Base-by-base conservation (phyloP, 1,140 invertebrate genomes). In the Ceratosolen fusciceps region DNA sequence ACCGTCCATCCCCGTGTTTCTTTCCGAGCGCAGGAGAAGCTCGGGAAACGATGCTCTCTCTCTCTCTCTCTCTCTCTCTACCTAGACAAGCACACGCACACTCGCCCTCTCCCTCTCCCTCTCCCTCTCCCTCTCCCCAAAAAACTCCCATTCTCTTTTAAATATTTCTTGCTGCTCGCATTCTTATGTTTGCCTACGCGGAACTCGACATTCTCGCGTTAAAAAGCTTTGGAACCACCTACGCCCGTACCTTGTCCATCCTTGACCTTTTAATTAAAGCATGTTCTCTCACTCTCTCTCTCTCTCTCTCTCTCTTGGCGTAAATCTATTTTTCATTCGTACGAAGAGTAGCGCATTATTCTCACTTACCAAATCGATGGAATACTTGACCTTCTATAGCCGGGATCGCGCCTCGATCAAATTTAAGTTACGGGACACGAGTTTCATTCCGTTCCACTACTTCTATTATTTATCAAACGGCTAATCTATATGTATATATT, bases 231-330 rank as follows among this genome's bases (percentile, higher is more conserved):
- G 10, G 19, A 19, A 65, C 14, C 34, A 65, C 60, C 7, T 19
- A 19, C 16, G 24, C 2, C 34, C 29, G 16, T 24, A 62, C 43
- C 26, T 31, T 34, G 34, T 72, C 39, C 34, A 60, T 74, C 54
- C 56, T 62, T 74, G 72, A 74, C 54, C 72, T 21, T 72, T 9
- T 5, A 4, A 62, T 52, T 12, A n/a, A n/a, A n/a, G n/a, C 49
- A 39, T 21, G 29, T 1, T 21, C 14, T 31, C 12, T 26, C 26
- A 0, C 29, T 21, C 37, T 8, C 39, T 72, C 24, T 21, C 7
- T 39, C 5, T 34, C 19, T 9, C 10, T 65, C 31, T 37, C 0
- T 34, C 58, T 10, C 56, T 29, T 26, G 54, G 2, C 21, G 14
- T 19, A 34, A 16, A 16, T 43, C 9, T 43, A 26, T 1, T 29